Conservation (phyloP, 2,888 invertebrate genomes). For the Eumacrocentrus americanus region DNA sequence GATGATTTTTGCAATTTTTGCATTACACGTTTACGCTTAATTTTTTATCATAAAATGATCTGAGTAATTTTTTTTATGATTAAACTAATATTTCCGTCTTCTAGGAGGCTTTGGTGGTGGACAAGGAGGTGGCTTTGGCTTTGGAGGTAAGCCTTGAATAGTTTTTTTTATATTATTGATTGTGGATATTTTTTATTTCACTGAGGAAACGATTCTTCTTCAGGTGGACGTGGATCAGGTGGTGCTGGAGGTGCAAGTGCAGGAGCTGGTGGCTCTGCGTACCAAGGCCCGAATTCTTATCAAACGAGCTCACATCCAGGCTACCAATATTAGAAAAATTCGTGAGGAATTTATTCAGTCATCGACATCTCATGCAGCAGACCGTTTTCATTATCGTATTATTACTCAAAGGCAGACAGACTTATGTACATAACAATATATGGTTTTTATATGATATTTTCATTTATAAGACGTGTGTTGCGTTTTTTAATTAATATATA, state of each 20-base stretch:
- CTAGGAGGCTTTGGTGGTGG: slow-evolving; percentile 27
- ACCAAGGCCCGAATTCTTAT: slow-evolving; percentile 51
- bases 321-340: slow-evolving; percentile 44
- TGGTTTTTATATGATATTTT: slow-evolving; percentile 19
- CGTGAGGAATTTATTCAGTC: slow-evolving; percentile 26
- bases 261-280: slow-evolving; percentile 36
- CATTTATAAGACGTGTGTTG: slow-evolving; percentile 26
- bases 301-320: slow-evolving; percentile 45
- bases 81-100: too few species aligned
- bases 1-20: too few species aligned
- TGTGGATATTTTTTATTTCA: not conserved
- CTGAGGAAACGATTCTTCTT: not conserved
- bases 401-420: slow-evolving; percentile 34
- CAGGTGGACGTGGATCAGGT: slow-evolving; percentile 32
- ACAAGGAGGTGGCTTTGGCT: slow-evolving; percentile 26
- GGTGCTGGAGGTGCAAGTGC: slow-evolving; percentile 30
- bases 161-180: not conserved
- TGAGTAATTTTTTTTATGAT: not conserved
- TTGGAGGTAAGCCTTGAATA: slow-evolving; percentile 15
- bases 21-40: too few species aligned
- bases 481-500: slow-evolving; percentile 13
- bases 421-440: slow-evolving; percentile 40
- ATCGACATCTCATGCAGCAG: slow-evolving; percentile 36
- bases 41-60: too few species aligned
- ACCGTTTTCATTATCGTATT: slow-evolving; percentile 26